Base-by-base conservation (phyloP, 2,797 vertebrate genomes). In the Ctenopoma multispine region DNA sequence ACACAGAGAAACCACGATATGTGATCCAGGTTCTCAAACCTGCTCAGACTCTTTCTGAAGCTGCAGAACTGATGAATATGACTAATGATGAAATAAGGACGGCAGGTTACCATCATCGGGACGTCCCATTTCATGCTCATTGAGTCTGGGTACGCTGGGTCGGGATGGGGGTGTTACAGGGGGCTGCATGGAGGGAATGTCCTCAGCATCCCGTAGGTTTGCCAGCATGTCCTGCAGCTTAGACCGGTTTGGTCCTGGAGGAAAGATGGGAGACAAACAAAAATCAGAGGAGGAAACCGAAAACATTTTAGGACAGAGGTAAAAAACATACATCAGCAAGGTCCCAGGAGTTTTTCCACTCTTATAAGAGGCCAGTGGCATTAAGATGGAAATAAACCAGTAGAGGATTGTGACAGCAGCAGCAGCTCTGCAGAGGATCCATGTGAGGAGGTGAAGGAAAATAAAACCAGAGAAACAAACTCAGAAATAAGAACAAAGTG, bases 161-260 rank as follows among this genome's bases (percentile, higher is more conserved):
- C 96, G 94, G 44, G 94, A 93, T 29, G 96, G 93, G 1, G 96
- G 94, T 6, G 94, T 82, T 80, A 95, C 87, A 9, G 96, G 91
- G 3, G 96, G 95, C 81, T 96, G 96, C 82, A 97, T 86, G 54
- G 96, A 94, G 58, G 96, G 93, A 40, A 96, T 91, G 44, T 98
- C 97, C 91, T 99, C 97, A 3, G 95, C 94, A 44, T 99, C 97
- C 82, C 96, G 94, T 87, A 99, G 95, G 88, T 96, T 99, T 53
- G 97, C 96, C 92, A 99, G 88, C 97, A 99, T 99, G 89, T 99
- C 97, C 95, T 99, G 97, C 18, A 99, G 96, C 86, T 98, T 98
- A 59, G 97, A 98, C 75, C 97, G 94, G 94, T 98, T 99, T 44
- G 97, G 97, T 82, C 97, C 97, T 99, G 90, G 21, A 67, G 60